Base-by-base conservation (phyloP, 2,113 vertebrate species). In the Serilophus lunatus region DNA sequence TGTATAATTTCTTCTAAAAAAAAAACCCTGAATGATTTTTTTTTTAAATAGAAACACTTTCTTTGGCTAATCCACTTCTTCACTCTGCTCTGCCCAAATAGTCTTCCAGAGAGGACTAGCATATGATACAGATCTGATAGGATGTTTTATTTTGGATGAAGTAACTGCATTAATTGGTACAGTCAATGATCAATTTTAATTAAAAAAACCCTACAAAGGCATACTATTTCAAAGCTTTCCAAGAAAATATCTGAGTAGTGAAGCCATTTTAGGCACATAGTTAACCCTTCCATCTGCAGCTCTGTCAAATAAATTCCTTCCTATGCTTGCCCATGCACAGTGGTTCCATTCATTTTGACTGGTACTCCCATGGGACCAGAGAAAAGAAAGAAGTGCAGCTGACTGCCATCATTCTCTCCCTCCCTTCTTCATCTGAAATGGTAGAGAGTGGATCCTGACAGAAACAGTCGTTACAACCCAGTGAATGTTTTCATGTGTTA, bases 111-210 rank as follows among this genome's bases (percentile, higher is more conserved):
- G 59, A 87, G 53, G 64, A 61, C 59, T 76, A 60, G 31, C 29
- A 63, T 88, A 77, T 72, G 85, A 95, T 92, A 86, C 38, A 75
- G 72, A 93, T 92, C 78, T 75, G 71, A 88, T 92, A 86, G 79
- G 57, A 61, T 83, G 33, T 50, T 85, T 94, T 93, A 92, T 86
- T 96, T 92, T 92, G 76, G 79, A 85, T 65, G 31, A 91, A 56
- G 28, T 76, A 95, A 93, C 92, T 95, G 84, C 75, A 93, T 92
- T 95, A 96, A 95, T 88, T 96, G 87, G 44, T 95, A 76, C 2
- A 5, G 75, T 36, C 65, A 89, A 77, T 95, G 83, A 94, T 93
- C 77, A 90, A 38, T 94, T 76, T 90, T 81, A 95, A 93, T 88
- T 90, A 26, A 85, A 87, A 85, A 78, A 69, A 64, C 49, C 70